These are phyloP conservation scores for Mustela lutreola DNA, from an alignment of 2,113 vertebrate genomes.

Conservation along the genomic window DNA sequence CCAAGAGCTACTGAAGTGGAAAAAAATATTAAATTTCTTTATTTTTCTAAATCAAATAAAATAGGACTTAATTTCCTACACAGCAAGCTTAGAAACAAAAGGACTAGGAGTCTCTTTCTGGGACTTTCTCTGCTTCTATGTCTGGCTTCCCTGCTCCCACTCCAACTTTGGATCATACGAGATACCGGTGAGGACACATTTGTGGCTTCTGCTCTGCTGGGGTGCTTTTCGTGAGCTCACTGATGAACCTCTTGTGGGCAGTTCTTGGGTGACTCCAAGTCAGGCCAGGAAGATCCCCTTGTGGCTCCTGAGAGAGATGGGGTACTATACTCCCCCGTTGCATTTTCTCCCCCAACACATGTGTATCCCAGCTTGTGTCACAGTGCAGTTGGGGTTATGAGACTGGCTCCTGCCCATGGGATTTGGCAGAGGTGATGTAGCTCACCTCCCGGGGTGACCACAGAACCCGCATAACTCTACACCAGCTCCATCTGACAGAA, in stretches of 20 bases:
- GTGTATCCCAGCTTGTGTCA: fast-evolving
- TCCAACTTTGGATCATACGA: background rate
- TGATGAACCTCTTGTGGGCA: background rate
- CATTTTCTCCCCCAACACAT: background rate
- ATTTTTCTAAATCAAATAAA: slow-evolving; percentile 42
- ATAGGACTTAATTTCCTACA: background rate
- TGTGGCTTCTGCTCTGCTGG: background rate
- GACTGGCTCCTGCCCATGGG: background rate
- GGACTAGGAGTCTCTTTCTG: background rate
- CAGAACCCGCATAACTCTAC: background rate
- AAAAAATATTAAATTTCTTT: background rate
- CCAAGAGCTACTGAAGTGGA: background rate
- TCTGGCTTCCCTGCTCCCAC: background rate
- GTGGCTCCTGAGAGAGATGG: background rate
- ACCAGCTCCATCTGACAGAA: background rate
- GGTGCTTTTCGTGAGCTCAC: background rate
- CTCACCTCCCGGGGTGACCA: background rate
- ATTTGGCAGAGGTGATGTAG: background rate
- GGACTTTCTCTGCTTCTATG: background rate
- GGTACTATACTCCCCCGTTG: too few relatives aligned
- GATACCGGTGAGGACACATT: too few relatives aligned
- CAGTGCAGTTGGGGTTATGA: background rate
- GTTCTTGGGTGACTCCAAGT: background rate
- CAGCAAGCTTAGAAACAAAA: background rate
- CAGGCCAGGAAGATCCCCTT: background rate